These are phyloP conservation scores for Criorhina ranunculi DNA, from an alignment of 2,888 invertebrate species.

Conservation along the genomic window DNA sequence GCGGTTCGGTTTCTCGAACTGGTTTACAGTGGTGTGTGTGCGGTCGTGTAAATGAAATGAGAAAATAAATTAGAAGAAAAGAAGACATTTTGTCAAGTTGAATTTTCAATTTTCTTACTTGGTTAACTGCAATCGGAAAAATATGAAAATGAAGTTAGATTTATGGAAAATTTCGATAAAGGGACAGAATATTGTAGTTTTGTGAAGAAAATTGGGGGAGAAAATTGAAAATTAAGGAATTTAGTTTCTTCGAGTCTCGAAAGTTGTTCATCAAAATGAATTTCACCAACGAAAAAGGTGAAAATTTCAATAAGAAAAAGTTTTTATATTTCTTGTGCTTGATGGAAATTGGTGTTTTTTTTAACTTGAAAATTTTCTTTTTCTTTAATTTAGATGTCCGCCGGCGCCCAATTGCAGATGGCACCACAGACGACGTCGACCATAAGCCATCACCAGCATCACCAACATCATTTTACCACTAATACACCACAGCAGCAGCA, in stretches of 20 bases:
- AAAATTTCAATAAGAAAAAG: conserved; percentile 18
- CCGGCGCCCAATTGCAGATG: conserved; percentile 98
- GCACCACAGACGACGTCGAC: conserved; percentile 94
- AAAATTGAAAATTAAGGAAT: neutral
- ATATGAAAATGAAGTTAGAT: conserved; percentile 21
- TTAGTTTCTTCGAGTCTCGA: conserved; percentile 70
- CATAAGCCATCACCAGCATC: conserved; percentile 84
- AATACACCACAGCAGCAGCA: conserved; percentile 80
- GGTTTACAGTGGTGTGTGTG: conserved; percentile 43
- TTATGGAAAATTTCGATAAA: neutral
- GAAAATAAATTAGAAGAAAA: conserved; percentile 75
- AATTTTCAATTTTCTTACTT: conserved; percentile 58
- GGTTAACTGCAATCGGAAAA: conserved; percentile 21
- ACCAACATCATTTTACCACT: conserved; percentile 81
- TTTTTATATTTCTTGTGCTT: conserved; percentile 20
- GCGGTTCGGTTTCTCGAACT: conserved; percentile 65
- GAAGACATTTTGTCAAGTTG: conserved; percentile 74
- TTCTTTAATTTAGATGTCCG: conserved; percentile 91
- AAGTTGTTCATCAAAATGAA: conserved; percentile 66
- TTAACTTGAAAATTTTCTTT: conserved; percentile 5
- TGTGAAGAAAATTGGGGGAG: neutral
- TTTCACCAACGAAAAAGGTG: conserved; percentile 69
- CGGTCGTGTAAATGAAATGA: conserved; percentile 66
- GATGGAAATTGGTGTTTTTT: conserved; percentile 10
- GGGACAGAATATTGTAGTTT: neutral